phyloP scores from a whole-genome alignment of 1,140 invertebrate species.

The Asobara japonica region DNA sequence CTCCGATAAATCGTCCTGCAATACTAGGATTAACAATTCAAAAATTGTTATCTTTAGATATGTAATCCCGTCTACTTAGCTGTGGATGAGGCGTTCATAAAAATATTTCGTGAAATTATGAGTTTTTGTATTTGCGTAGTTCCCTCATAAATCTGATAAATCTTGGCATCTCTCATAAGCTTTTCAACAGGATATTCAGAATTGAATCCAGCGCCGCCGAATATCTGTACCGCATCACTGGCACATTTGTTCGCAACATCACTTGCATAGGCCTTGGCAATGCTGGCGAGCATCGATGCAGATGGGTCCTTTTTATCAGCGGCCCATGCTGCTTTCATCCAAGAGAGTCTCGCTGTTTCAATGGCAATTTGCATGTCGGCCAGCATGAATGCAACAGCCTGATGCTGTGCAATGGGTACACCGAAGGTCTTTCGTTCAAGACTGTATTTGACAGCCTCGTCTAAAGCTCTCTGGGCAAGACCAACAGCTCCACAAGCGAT shows the following conservation, averaged over 20 bases:
- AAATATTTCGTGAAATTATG: constrained; percentile 88
- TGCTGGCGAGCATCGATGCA: constrained; percentile 69
- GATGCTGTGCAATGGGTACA: constrained; percentile 84
- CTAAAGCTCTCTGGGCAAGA: constrained; percentile 86
- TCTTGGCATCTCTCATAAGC: constrained; percentile 98
- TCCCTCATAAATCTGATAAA: constrained; percentile 98
- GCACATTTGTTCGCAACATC: constrained; percentile 96
- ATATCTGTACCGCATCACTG: constrained; percentile 91
- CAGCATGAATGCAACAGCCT: constrained; percentile 94
- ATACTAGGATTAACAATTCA: too few species aligned
- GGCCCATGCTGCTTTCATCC: constrained; percentile 89
- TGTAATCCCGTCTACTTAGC: too few species aligned
- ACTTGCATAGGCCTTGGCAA: constrained; percentile 92
- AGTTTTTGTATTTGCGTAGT: constrained; percentile 96
- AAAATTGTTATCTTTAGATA: too few species aligned
- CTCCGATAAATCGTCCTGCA: too few species aligned
- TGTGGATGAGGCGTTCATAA: too few species aligned
- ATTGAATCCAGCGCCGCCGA: constrained; percentile 98
- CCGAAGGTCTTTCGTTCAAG: constrained; percentile 95
- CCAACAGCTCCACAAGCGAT: constrained; percentile 92
- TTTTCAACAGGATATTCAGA: constrained; percentile 98
- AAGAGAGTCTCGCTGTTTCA: constrained; percentile 87
- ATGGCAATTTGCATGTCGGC: constrained; percentile 96
- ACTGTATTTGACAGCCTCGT: constrained; percentile 94
- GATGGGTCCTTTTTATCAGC: constrained; percentile 78